Conservation (phyloP, 2,113 vertebrate genomes). For the Percina caprodes region DNA sequence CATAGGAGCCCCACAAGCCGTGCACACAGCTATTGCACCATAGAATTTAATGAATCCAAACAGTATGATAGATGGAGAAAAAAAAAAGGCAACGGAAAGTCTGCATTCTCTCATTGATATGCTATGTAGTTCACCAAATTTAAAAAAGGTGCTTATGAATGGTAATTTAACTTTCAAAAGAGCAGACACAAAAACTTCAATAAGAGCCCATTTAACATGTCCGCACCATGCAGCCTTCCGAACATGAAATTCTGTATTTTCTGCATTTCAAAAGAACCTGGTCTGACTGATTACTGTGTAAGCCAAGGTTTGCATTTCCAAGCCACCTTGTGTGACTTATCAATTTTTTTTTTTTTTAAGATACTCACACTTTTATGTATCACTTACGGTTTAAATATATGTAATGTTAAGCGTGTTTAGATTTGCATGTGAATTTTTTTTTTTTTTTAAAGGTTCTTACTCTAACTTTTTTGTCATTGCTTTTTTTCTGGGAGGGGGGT, state of each 20-base stretch:
- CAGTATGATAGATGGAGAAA: background rate
- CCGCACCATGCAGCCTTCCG: conserved; percentile 15
- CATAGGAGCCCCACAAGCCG: background rate
- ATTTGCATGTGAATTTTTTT: conserved; percentile 46
- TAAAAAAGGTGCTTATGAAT: conserved; percentile 36
- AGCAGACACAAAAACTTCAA: conserved; percentile 26
- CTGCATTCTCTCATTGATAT: background rate
- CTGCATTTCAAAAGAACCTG: conserved; percentile 38
- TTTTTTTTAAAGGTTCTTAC: conserved; percentile 11
- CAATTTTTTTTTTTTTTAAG: conserved; percentile 3
- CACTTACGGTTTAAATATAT: conserved; percentile 48
- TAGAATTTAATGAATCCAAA: conserved; percentile 43
- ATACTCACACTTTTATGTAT: conserved; percentile 52
- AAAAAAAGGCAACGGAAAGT: background rate
- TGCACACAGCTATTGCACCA: background rate
- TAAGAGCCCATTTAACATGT: background rate
- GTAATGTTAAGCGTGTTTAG: conserved; percentile 54
- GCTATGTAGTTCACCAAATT: conserved; percentile 30
- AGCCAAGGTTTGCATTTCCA: conserved; percentile 41
- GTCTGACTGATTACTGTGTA: conserved; percentile 32
- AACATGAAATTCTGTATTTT: conserved; percentile 28
- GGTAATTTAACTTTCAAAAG: conserved; percentile 47
- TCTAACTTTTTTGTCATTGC: background rate
- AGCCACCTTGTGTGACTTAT: conserved; percentile 46
- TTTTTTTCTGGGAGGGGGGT: background rate